Evolutionary conservation across 2,113 vertebrate species (phyloP).

Genomic region (Columbina picui): DNA sequence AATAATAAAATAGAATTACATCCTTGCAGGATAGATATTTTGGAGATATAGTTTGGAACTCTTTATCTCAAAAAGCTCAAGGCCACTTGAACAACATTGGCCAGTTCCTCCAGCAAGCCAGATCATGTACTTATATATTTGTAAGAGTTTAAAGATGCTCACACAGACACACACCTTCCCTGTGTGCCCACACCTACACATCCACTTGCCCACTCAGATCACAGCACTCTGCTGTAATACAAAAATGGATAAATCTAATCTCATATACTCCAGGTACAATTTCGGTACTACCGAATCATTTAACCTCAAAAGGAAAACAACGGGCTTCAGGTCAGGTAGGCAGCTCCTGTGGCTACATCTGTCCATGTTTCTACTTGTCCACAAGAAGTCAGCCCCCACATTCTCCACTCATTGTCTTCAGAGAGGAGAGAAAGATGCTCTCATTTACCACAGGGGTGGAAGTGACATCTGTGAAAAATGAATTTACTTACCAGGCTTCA

Average conservation of each 20-base stretch:
- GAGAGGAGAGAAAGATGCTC: not conserved
- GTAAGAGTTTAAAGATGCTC: not conserved
- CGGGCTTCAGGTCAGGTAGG: not conserved
- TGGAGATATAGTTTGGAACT: not conserved
- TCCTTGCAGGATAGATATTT: not conserved
- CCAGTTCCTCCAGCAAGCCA: not conserved
- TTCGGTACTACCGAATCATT: not conserved
- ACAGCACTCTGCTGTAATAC: not conserved
- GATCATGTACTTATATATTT: not conserved
- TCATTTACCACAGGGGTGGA: not conserved
- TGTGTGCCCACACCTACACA: not conserved
- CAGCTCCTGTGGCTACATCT: not conserved
- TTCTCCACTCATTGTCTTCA: not conserved
- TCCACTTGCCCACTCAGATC: not conserved
- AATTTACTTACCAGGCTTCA: conserved; percentile 17
- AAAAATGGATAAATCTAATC: not conserved
- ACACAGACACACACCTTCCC: not conserved
- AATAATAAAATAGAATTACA: not conserved
- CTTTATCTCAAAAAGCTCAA: not conserved
- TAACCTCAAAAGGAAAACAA: not conserved
- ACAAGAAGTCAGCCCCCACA: not conserved
- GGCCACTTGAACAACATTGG: not conserved
- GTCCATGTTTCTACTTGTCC: not conserved
- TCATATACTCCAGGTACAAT: not conserved
- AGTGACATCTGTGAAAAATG: conserved; percentile 27